Evolutionary conservation across 2,888 invertebrate genomes (phyloP), one percentile per base, ranked within the genome.

Genomic region (Chloromyia formosa): DNA sequence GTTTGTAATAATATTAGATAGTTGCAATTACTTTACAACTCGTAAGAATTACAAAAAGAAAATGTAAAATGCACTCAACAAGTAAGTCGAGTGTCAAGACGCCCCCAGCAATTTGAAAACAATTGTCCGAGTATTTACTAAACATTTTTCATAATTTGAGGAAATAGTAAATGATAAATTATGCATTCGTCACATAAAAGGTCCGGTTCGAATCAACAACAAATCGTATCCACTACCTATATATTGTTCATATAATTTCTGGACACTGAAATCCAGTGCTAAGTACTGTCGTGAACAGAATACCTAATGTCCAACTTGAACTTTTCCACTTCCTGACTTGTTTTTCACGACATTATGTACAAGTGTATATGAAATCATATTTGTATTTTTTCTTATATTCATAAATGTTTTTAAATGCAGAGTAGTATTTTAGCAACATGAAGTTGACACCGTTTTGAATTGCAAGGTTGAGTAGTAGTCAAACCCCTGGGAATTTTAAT

Each of bases 231-330:
- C n/a, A n/a, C n/a, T n/a, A n/a, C n/a, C n/a, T n/a, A n/a, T n/a
- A n/a, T n/a, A n/a, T n/a, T n/a, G n/a, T n/a, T n/a, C 22, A 61
- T 14, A 35, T 61, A 61, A 61, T 61, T 61, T 61, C 61, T 61
- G 61, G 61, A 61, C 61, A 61, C n/a, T n/a, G 22, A 61, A 61
- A 35, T 61, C 27, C 42, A 35, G 5, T 22, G 16, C 3, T 61
- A 12, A 61, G 35, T 35, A 61, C 10, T 7, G 35, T 61, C 61
- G 61, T 61, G 61, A 12, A 12, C 35, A 9, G 61, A 61, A 61
- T 58, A 27, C 23, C 16, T 61, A 27, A 61, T 5, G 12, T 7
- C 61, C 16, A n/a, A 61, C 35, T 61, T 61, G 35, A 42, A 42
- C 42, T 42, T 42, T 42, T 42, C 42, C 16, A 61, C n/a, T 16